These are phyloP conservation scores for Semaprochilodus insignis DNA, from an alignment of 2,797 vertebrate species.

Conservation along the genomic window DNA sequence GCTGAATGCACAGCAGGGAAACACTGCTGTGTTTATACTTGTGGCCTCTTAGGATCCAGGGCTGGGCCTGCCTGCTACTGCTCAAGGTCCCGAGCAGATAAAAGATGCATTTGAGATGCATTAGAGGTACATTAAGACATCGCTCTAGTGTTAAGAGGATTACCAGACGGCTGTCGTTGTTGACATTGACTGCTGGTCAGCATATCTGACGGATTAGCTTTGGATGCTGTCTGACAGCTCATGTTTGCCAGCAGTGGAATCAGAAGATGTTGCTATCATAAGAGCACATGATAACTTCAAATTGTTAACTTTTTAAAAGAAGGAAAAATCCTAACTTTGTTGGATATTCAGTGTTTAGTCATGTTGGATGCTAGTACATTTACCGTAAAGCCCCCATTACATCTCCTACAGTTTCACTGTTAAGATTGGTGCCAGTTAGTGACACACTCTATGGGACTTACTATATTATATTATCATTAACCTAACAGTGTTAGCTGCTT, in stretches of 20 bases:
- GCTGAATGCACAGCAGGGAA: conserved; percentile 55
- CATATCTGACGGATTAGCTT: conserved; percentile 23
- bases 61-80: conserved; percentile 65
- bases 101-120: conserved; percentile 61
- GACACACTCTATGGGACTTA: too few species aligned
- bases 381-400: too few species aligned
- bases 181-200: conserved; percentile 36
- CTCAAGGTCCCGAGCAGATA: conserved; percentile 54
- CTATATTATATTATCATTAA: too few species aligned
- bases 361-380: too few species aligned
- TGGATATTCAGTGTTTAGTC: too few species aligned
- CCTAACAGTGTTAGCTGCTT: too few species aligned
- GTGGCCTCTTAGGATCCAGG: conserved; percentile 57
- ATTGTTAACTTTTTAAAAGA: background rate
- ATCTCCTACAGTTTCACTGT: too few species aligned
- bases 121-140: conserved; percentile 55
- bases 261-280: conserved; percentile 11
- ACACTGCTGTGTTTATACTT: conserved; percentile 61
- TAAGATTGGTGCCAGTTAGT: too few species aligned
- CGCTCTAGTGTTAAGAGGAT: conserved; percentile 48
- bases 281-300: background rate
- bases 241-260: background rate
- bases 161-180: conserved; percentile 38
- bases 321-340: background rate
- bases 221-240: background rate